Evolutionary conservation across 2,113 vertebrate genomes (phyloP).

Genomic region (Alosa alosa): DNA sequence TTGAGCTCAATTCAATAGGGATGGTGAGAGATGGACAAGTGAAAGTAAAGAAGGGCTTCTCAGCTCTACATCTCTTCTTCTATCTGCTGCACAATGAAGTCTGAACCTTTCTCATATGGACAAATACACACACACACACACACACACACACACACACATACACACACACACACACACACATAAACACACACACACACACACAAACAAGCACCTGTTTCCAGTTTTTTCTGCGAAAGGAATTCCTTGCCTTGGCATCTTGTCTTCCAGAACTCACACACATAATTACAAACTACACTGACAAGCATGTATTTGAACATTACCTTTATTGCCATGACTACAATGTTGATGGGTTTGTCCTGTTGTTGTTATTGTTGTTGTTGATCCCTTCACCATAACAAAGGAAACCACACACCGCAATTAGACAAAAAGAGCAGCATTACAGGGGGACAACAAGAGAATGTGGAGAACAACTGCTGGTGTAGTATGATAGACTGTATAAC

Average conservation of each 20-base stretch:
- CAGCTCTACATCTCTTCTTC: neutral
- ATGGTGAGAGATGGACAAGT: constrained; percentile 48
- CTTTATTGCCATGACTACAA: neutral
- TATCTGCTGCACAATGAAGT: constrained; percentile 35
- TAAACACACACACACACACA: neutral
- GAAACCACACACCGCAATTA: too few relatives aligned
- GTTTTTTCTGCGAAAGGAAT: too few relatives aligned
- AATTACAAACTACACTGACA: neutral
- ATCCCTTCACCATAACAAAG: too few relatives aligned
- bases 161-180: neutral
- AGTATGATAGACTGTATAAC: too few relatives aligned
- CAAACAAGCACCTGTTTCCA: neutral
- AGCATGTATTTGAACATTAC: neutral
- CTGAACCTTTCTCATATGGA: constrained; percentile 34
- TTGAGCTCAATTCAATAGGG: constrained; percentile 62
- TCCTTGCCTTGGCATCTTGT: too few relatives aligned
- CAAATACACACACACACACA: neutral
- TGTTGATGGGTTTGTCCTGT: too few relatives aligned
- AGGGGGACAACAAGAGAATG: neutral
- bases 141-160: too few relatives aligned
- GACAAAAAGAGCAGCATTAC: neutral
- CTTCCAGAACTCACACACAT: neutral
- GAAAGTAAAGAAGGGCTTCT: constrained; percentile 28
- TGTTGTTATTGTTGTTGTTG: too few relatives aligned
- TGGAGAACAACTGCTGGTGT: neutral